Evolutionary conservation across 2,113 vertebrate genomes (phyloP).

Genomic region (Struthio camelus): DNA sequence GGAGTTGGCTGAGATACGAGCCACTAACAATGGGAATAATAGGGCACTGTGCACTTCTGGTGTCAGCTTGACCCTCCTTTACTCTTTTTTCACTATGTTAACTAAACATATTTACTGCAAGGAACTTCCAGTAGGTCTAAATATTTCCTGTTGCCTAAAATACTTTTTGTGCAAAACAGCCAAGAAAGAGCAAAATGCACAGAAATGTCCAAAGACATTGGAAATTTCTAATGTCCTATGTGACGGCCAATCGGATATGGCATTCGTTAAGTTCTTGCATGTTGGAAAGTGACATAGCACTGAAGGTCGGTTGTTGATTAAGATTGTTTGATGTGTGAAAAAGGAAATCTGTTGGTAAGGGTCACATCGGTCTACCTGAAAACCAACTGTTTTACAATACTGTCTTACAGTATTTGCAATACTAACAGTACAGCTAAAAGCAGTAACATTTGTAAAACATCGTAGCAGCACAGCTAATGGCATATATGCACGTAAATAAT

Average conservation of each 20-base stretch:
- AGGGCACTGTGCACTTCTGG: accelerated
- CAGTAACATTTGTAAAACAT: not conserved
- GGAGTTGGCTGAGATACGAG: not conserved
- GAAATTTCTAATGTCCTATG: not conserved
- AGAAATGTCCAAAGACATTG: not conserved
- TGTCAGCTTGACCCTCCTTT: slow-evolving; percentile 12
- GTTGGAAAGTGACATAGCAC: not conserved
- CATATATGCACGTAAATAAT: not conserved
- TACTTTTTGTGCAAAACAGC: not conserved
- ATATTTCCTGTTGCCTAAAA: slow-evolving; percentile 15
- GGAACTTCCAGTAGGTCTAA: not conserved
- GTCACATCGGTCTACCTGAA: not conserved
- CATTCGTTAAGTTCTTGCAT: not conserved
- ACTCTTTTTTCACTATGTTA: not conserved
- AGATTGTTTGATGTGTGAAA: not conserved
- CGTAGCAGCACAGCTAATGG: not conserved
- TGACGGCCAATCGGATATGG: not conserved
- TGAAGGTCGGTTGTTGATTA: not conserved
- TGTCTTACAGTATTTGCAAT: not conserved
- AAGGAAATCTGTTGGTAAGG: not conserved
- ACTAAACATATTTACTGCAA: not conserved
- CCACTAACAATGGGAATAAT: not conserved
- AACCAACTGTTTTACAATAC: not conserved
- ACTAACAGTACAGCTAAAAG: not conserved
- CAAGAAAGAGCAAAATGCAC: not conserved